Conservation (phyloP, 2,797 vertebrate species). For the Pempheris klunzingeri region DNA sequence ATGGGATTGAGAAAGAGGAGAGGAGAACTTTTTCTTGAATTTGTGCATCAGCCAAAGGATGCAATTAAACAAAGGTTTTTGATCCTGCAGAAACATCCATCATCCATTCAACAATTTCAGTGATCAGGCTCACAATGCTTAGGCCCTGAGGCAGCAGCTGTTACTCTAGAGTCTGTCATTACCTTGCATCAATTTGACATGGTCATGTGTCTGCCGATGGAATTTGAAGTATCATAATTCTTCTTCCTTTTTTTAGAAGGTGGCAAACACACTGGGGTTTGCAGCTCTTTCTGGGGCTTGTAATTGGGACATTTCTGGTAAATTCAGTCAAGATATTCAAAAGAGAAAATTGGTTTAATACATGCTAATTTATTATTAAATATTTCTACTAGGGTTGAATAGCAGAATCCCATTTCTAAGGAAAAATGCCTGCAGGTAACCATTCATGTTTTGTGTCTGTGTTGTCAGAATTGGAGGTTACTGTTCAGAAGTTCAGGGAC, state of each 20-base stretch:
- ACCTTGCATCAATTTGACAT: constrained; percentile 58
- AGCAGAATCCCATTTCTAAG: background rate
- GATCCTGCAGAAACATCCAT: constrained; percentile 36
- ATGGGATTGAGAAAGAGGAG: too few species aligned
- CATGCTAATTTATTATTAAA: background rate
- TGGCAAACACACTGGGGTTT: constrained; percentile 8
- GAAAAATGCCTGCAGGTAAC: too few species aligned
- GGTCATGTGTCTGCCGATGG: constrained; percentile 42
- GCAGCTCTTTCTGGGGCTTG: background rate
- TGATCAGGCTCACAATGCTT: constrained; percentile 29
- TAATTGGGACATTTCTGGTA: background rate
- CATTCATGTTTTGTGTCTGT: background rate
- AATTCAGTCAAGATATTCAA: background rate
- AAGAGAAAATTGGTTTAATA: background rate
- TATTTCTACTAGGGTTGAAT: background rate
- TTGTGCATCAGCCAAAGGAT: constrained; percentile 46
- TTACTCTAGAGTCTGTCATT: constrained; percentile 62
- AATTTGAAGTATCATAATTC: constrained; percentile 43
- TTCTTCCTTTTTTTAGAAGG: constrained; percentile 2
- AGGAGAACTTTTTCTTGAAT: background rate
- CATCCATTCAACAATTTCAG: constrained; percentile 26
- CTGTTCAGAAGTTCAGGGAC: background rate
- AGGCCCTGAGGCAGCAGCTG: constrained; percentile 52
- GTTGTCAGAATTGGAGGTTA: background rate
- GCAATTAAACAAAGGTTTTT: constrained; percentile 45